phyloP scores from a whole-genome alignment of 2,797 vertebrate genomes.

The Arrhamphus sclerolepis region DNA sequence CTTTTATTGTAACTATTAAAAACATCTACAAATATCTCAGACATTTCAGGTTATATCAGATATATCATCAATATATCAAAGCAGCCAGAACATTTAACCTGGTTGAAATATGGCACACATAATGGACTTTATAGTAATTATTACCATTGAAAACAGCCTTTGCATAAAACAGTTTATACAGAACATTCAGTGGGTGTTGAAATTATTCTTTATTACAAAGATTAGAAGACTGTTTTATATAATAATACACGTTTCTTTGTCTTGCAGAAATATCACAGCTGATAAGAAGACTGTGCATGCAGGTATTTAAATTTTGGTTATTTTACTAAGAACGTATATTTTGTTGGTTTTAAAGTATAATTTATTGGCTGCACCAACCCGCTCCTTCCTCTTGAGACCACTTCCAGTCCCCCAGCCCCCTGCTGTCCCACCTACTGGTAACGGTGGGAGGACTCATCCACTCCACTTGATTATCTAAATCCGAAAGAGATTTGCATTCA shows the following conservation, averaged over 20 bases:
- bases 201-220: no score
- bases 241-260: not conserved
- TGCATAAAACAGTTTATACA: not conserved
- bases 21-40: not conserved
- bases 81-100: not conserved
- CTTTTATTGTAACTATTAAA: not conserved
- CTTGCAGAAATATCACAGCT: not conserved
- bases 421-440: conserved; percentile 1
- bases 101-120: not conserved
- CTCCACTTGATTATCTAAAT: conserved; percentile 64
- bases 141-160: not conserved
- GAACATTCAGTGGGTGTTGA: no score
- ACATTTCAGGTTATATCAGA: no score
- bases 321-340: not conserved
- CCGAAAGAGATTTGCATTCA: conserved; percentile 63
- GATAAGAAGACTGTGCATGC: not conserved
- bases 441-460: conserved; percentile 8
- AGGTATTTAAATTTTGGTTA: not conserved
- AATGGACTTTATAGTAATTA: not conserved
- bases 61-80: no score
- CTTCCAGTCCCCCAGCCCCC: not conserved
- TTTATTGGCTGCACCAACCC: not conserved
- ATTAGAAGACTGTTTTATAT: not conserved
- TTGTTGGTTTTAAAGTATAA: not conserved
- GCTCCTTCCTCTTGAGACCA: no score